phyloP scores from a whole-genome alignment of 2,888 invertebrate species.

The Microchrysa polita region DNA sequence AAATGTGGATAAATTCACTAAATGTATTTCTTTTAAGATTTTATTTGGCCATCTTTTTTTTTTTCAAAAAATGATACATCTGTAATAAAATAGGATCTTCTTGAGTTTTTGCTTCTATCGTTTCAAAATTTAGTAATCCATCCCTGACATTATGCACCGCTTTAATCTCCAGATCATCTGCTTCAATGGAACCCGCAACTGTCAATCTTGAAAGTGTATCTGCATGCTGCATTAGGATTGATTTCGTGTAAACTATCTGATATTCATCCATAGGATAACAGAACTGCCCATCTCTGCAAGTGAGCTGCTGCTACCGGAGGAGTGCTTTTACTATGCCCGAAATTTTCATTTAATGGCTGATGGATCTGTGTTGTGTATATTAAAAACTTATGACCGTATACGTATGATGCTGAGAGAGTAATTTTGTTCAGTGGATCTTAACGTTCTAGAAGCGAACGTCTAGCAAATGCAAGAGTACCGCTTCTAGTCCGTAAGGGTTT shows the following conservation, averaged over 20 bases:
- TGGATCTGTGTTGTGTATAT: no score
- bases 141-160: neutral
- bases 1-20: no score
- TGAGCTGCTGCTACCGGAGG: no score
- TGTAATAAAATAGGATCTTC: neutral
- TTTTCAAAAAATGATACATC: neutral
- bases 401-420: neutral
- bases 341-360: neutral
- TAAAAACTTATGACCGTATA: neutral
- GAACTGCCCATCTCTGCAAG: no score
- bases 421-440: neutral
- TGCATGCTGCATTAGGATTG: neutral
- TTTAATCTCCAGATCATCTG: no score
- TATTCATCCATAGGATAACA: no score
- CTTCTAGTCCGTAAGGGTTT: no score
- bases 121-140: neutral
- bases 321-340: no score
- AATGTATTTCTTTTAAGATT: neutral
- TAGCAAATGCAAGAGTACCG: no score
- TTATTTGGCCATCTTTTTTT: neutral
- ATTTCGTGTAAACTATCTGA: neutral
- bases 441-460: neutral
- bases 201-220: neutral
- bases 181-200: neutral
- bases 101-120: neutral